These are phyloP conservation scores for Hippocampus abdominalis DNA, from an alignment of 2,113 vertebrate genomes.

Conservation along the genomic window DNA sequence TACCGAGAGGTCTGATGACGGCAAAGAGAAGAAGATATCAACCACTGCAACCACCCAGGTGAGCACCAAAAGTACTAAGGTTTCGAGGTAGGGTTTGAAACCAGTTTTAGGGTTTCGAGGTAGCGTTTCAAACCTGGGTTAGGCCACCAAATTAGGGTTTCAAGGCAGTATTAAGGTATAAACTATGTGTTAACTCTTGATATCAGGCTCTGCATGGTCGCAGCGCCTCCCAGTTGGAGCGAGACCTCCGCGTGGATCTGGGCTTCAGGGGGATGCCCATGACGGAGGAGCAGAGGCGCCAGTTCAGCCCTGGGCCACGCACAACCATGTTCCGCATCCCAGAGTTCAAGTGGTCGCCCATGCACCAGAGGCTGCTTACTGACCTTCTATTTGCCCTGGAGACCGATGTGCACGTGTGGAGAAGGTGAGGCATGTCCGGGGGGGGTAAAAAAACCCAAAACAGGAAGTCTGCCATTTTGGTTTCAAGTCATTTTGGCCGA, in stretches of 20 bases:
- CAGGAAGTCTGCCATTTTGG: neutral
- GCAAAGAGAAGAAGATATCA: slow-evolving; percentile 98
- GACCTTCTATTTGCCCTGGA: slow-evolving; percentile 96
- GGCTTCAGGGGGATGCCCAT: slow-evolving; percentile 99
- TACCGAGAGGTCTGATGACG: slow-evolving; percentile 95
- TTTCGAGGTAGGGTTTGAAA: neutral
- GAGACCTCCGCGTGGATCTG: slow-evolving; percentile 92
- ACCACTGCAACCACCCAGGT: slow-evolving; percentile 96
- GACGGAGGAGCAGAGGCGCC: slow-evolving; percentile 94
- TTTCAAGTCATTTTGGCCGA: too few relatives aligned
- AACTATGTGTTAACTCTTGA: neutral
- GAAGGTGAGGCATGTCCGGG: slow-evolving; percentile 76
- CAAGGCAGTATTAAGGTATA: neutral
- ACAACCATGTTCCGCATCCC: slow-evolving; percentile 99
- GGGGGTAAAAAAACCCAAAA: neutral
- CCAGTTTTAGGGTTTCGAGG: too few relatives aligned
- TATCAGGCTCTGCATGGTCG: slow-evolving; percentile 89
- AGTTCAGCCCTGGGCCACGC: slow-evolving; percentile 96
- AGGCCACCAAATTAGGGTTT: neutral
- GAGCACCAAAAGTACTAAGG: slow-evolving; percentile 14
- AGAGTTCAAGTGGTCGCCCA: slow-evolving; percentile 98
- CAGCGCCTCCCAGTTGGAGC: slow-evolving; percentile 82
- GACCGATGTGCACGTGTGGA: slow-evolving; percentile 97
- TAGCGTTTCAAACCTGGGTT: too few relatives aligned
- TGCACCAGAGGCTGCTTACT: slow-evolving; percentile 95